Base-by-base conservation (phyloP, 1,140 invertebrate species). In the Megalonaias nervosa region DNA sequence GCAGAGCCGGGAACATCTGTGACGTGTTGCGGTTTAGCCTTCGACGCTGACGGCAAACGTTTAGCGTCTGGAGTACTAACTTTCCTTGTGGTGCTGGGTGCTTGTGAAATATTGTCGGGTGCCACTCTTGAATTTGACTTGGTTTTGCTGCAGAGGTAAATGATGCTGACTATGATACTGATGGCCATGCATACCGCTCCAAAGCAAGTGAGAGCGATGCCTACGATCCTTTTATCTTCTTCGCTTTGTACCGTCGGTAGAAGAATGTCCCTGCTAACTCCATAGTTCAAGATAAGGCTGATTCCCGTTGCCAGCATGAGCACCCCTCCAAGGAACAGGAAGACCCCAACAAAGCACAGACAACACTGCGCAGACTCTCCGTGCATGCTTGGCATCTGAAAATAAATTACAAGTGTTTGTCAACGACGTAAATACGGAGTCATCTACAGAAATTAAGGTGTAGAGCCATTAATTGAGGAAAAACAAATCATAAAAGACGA, bases 311-410 rank as follows among this genome's bases (percentile, higher is more conserved):
- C 74, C 12, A 71, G 64, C 79, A 81, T 74, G 3, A 81, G 73
- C 1, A 81, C 65, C 0, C 79, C 75, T 19, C 74, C 79, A 14
- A 81, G 70, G 59, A 76, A 74, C 70, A 77, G 64, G 60, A 81
- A 76, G 26, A 81, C 75, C 3, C 74, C 75, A 2, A 70, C 71
- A 6, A 81, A 31, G 56, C 79, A 81, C 65, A 72, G 69, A 48
- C 79, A 81, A 60, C 79, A 81, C n/a, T 81, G 79, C 12, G 64
- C 58, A 5, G 71, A 67, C 11, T 71, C 64, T 13, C 74, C 75
- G 23, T 77, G 69, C 74, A 81, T 74, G 26, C 58, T n/a, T 23
- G 76, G 76, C 79, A 81, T 81, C 79, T 81, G 68, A 65, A 81
- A 72, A 80, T 57, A 71, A 16, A 71, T 23, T 11, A 48, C 11